Percentiles rank a stretch among this genome's conserved stretches.
phyloP scores from a whole-genome alignment of 2,797 vertebrate species.

The Sitta carolinensis region DNA sequence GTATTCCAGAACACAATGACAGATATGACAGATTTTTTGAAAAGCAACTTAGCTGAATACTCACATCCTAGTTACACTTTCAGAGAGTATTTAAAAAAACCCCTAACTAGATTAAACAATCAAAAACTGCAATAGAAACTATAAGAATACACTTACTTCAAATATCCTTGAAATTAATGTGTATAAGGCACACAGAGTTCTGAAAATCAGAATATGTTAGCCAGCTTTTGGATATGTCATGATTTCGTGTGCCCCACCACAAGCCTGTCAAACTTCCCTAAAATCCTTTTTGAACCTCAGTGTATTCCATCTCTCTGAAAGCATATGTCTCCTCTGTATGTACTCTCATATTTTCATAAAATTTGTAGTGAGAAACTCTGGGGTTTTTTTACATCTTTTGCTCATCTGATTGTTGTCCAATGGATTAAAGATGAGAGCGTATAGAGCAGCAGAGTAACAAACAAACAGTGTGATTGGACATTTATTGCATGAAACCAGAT shows the following conservation, averaged over 20 bases:
- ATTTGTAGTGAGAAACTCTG: neutral
- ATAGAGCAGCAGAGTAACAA: neutral
- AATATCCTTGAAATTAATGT: neutral
- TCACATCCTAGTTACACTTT: neutral
- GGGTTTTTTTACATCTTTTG: accelerated
- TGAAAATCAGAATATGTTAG: neutral
- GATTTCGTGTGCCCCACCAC: neutral
- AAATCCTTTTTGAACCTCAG: neutral
- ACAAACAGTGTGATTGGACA: neutral
- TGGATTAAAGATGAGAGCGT: neutral
- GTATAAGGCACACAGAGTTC: neutral
- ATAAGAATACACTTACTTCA: neutral
- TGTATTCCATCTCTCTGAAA: neutral
- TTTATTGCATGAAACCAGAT: neutral
- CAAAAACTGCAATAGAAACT: neutral
- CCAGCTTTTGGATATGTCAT: neutral
- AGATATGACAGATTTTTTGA: neutral
- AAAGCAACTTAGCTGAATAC: neutral
- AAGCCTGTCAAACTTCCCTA: neutral
- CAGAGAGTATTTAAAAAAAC: neutral
- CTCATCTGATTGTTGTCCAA: neutral
- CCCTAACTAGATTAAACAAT: neutral
- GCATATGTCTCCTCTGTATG: neutral
- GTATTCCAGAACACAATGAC: neutral
- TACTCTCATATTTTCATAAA: neutral